A percentile compares a stretch with the other conserved stretches of the same genome.
phyloP scores from a whole-genome alignment of 1,140 invertebrate genomes.

The Trichomalopsis sarcophagae region DNA sequence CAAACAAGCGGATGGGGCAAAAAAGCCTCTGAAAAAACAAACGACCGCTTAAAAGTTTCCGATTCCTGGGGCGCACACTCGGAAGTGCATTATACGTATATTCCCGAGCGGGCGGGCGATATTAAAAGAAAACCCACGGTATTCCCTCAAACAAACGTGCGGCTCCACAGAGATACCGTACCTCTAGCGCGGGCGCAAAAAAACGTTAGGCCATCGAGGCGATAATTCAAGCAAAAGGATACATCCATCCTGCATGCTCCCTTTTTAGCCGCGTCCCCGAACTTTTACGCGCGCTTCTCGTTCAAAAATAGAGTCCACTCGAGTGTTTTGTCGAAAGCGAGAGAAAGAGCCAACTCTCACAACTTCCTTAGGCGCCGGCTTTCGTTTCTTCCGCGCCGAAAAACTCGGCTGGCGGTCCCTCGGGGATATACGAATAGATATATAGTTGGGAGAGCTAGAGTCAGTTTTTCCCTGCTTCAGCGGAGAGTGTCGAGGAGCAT shows the following conservation, averaged over 20 bases:
- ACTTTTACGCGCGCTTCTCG: not conserved
- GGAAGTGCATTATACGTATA: conserved; percentile 11
- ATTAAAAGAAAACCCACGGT: conserved; percentile 27
- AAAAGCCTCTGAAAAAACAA: not conserved
- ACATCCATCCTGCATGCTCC: conserved; percentile 65
- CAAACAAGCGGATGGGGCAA: conserved; percentile 28
- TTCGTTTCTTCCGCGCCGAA: conserved; percentile 19
- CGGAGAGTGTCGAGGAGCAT: conserved; percentile 57
- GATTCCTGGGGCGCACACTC: not conserved
- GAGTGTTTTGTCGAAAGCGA: conserved; percentile 25
- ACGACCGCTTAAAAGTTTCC: conserved; percentile 14
- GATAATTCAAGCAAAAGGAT: conserved; percentile 73
- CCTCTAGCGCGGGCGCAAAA: not conserved
- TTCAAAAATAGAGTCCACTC: conserved; percentile 68
- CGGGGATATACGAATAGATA: not conserved
- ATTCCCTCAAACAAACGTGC: not conserved
- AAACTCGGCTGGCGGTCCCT: conserved; percentile 6
- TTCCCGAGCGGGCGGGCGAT: not conserved
- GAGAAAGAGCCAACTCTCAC: conserved; percentile 53
- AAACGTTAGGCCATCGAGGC: conserved; percentile 35
- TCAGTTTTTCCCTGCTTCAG: conserved; percentile 3
- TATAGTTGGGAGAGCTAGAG: not conserved
- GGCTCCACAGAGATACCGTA: not conserved
- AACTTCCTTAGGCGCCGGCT: conserved; percentile 51
- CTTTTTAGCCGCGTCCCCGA: conserved; percentile 52